Evolutionary conservation across 1,140 invertebrate species (phyloP).

Genomic region (Bombus waltoni): DNA sequence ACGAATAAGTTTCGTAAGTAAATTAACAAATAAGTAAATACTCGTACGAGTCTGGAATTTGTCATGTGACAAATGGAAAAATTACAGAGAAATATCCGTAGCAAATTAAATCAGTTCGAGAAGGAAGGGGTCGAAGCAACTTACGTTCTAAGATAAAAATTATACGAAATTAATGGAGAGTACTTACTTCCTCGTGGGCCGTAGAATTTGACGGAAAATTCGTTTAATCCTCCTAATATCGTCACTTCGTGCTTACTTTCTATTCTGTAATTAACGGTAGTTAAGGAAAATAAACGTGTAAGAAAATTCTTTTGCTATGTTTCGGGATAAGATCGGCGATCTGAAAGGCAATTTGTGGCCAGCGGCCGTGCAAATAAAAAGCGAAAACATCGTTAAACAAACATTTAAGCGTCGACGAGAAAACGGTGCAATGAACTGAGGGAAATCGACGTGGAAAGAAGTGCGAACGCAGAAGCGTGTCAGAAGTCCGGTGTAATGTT

Average conservation of each 20-base stretch:
- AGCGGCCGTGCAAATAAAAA: background rate
- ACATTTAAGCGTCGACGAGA: conserved; percentile 45
- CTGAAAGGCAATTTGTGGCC: background rate
- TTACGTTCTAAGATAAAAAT: background rate
- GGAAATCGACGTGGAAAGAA: conserved; percentile 49
- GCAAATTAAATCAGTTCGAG: background rate
- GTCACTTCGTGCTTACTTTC: conserved; percentile 99
- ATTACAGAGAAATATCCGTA: background rate
- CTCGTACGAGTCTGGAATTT: no score
- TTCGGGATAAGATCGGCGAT: background rate
- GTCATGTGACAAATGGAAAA: background rate
- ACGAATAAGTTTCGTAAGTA: background rate
- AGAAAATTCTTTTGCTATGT: background rate
- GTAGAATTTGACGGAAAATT: conserved; percentile 99
- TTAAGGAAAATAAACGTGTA: conserved; percentile 71
- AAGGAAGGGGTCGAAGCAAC: no score
- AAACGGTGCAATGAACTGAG: conserved; percentile 57
- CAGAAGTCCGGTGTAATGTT: conserved; percentile 38
- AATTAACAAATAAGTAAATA: background rate
- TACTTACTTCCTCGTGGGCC: conserved; percentile 97
- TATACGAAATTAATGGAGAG: conserved; percentile 31
- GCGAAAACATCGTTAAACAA: conserved; percentile 42
- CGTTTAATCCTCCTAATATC: conserved; percentile 98
- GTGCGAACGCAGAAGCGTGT: conserved; percentile 48
- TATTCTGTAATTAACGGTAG: conserved; percentile 86